Base-by-base conservation (phyloP, 2,113 vertebrate species). In the Merops nubicus region DNA sequence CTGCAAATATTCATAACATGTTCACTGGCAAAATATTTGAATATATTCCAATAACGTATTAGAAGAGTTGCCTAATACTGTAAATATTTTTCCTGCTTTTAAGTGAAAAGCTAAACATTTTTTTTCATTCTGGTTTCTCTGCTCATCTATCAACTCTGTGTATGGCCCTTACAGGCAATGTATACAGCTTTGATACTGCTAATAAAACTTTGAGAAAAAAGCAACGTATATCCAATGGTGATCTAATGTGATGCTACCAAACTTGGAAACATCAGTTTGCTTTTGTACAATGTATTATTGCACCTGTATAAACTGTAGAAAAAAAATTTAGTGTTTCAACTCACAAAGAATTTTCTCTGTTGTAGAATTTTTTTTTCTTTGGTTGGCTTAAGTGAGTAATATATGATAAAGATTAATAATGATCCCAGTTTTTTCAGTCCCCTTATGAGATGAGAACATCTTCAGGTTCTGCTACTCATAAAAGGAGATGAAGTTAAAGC, bases 391-490 rank as follows among this genome's bases (percentile, higher is more conserved):
- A 20, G n/a, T n/a, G 51, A 74, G 36, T 57, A 86, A 82, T n/a
- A 73, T 6, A 70, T 14, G 12, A 31, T 54, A 94, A 33, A 80
- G 47, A 88, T 36, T 68, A 83, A 73, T 42, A 79, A 83, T 36
- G 6, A 75, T 72, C 18, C 51, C 85, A 85, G 51, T 67, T 21
- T 89, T 94, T 84, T 88, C 56, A 87, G 59, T 88, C 60, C 79
- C 47, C 57, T 87, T 91, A 95, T n/a, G 20, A 87, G 51, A 89
- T 28, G 56, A 92, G 34, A 92, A 73, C 77, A 88, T 69, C 47
- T 43, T 85, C 68, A 94, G 42, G 86, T 85, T 96, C 76, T 91
- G 78, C 48, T 36, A 78, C 72, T 85, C 74, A 78, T 50, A 90
- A 89, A 85, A 92, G 51, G 62, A 60, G 59, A 78, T 62, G 42